Conservation (phyloP, 2,113 vertebrate genomes). For the Vulpes vulpes region DNA sequence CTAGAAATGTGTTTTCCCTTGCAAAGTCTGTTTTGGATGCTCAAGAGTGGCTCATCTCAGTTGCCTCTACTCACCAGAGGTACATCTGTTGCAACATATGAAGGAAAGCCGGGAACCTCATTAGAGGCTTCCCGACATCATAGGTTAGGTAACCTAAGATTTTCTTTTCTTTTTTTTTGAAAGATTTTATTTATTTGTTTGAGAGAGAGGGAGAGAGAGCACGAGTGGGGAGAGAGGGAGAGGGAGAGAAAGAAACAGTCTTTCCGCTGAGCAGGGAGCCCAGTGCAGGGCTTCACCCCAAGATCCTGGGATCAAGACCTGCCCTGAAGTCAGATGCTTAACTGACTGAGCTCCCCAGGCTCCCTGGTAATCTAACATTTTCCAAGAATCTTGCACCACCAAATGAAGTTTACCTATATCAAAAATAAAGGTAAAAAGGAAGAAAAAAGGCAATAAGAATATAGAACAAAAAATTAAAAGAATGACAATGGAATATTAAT, state of each 20-base stretch:
- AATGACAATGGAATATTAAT: neutral
- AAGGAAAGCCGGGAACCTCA: neutral
- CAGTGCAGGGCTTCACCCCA: neutral
- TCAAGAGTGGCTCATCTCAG: neutral
- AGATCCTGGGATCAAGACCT: neutral
- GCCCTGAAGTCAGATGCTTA: neutral
- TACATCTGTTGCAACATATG: neutral
- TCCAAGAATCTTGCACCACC: neutral
- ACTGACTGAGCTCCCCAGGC: neutral
- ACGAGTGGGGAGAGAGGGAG: neutral
- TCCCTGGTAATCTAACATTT: neutral
- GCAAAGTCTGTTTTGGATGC: neutral
- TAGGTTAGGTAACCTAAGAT: neutral
- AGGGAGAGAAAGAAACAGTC: neutral
- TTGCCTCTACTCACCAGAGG: neutral
- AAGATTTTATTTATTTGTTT: neutral
- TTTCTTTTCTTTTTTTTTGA: neutral
- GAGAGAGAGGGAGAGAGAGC: neutral
- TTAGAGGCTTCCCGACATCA: neutral
- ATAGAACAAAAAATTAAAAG: neutral
- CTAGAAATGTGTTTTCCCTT: neutral
- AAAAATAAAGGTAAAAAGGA: neutral
- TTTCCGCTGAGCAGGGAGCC: neutral
- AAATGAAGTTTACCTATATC: neutral
- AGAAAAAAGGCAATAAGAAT: neutral